These are phyloP conservation scores for Alectura lathami DNA, from an alignment of 2,113 vertebrate genomes.

Conservation along the genomic window DNA sequence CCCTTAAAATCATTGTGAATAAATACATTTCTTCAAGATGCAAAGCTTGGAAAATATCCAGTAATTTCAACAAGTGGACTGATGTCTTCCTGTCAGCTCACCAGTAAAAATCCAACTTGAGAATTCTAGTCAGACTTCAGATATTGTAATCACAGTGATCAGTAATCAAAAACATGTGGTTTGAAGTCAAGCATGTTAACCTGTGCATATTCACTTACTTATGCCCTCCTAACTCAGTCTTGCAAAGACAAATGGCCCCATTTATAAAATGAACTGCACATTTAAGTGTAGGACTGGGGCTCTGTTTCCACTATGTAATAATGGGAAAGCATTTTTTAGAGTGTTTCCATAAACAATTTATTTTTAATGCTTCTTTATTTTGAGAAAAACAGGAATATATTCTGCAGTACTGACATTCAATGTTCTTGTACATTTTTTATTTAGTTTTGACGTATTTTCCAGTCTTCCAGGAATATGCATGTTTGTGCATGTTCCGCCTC, in stretches of 20 bases:
- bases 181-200: slow-evolving; percentile 13
- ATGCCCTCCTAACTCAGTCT: not conserved
- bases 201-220: slow-evolving; percentile 19
- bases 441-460: not conserved
- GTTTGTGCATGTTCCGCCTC: not conserved
- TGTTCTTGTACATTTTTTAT: not conserved
- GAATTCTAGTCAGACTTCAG: not conserved
- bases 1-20: not conserved
- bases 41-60: not conserved
- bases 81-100: not conserved
- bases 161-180: slow-evolving; percentile 1
- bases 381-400: not conserved
- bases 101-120: not conserved
- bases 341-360: slow-evolving; percentile 4
- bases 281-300: not conserved
- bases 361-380: slow-evolving; percentile 23
- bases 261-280: not conserved
- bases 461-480: not conserved
- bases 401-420: not conserved
- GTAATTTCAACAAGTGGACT: not conserved
- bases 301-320: not conserved
- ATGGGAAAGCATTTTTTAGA: not conserved
- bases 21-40: not conserved
- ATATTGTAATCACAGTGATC: not conserved
- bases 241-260: slow-evolving; percentile 13